Percentiles rank a stretch among this genome's conserved stretches.
Evolutionary conservation across 2,797 vertebrate genomes (phyloP).

Genomic region (Poeciliopsis gracilis): DNA sequence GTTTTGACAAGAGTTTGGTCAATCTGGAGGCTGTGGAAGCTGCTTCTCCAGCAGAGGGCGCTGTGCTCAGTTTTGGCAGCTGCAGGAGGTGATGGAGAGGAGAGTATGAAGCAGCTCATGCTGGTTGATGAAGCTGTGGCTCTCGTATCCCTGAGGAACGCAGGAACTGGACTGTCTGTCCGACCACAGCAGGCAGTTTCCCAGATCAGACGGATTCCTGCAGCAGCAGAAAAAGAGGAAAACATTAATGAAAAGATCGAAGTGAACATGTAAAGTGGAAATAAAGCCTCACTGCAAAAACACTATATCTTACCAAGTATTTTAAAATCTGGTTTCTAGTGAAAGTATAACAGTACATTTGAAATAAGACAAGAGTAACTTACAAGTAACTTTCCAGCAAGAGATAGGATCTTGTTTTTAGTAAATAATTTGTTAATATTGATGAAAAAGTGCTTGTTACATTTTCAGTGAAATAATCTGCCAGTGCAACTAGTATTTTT

Average conservation of each 20-base stretch:
- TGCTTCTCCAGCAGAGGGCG: constrained; percentile 47
- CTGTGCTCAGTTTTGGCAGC: constrained; percentile 66
- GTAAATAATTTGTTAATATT: too few species aligned
- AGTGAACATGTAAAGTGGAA: not conserved
- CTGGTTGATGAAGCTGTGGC: constrained; percentile 74
- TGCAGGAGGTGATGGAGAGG: constrained; percentile 76
- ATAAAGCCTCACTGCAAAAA: not conserved
- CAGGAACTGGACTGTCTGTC: constrained; percentile 68
- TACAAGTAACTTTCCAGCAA: too few species aligned
- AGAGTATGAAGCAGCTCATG: constrained; percentile 58
- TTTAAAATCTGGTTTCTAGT: too few species aligned
- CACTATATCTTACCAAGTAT: too few species aligned
- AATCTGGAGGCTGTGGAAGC: not conserved
- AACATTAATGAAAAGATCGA: not conserved
- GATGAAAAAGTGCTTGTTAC: too few species aligned
- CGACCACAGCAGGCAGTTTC: constrained; percentile 73
- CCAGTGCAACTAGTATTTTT: too few species aligned
- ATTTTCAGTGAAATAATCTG: too few species aligned
- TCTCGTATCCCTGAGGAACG: constrained; percentile 64
- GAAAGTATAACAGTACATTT: too few species aligned
- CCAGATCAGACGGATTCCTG: constrained; percentile 72
- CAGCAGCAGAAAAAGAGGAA: not conserved
- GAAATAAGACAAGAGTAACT: too few species aligned
- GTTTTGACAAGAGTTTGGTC: not conserved
- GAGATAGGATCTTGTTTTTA: too few species aligned